Evolutionary conservation across 2,113 vertebrate genomes (phyloP).

Genomic region (Thunnus maccoyii): DNA sequence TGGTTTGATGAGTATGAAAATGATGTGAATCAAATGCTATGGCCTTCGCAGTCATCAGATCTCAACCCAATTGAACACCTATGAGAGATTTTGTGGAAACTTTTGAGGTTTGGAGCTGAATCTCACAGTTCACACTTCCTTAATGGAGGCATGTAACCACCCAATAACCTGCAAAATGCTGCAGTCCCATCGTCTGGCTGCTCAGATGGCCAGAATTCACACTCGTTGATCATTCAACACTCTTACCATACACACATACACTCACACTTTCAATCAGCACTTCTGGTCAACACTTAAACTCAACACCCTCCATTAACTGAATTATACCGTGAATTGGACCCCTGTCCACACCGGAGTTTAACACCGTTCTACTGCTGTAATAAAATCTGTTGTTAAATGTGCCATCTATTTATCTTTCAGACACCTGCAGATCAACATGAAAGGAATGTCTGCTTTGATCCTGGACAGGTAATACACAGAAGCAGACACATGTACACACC

Average conservation of each 20-base stretch:
- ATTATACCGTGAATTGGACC: not conserved
- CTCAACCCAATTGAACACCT: no score
- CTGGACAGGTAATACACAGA: slow-evolving; percentile 10
- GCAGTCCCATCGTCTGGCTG: not conserved
- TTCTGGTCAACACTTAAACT: slow-evolving; percentile 25
- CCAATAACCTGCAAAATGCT: not conserved
- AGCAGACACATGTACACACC: not conserved
- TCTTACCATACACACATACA: not conserved
- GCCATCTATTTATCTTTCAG: slow-evolving; percentile 45
- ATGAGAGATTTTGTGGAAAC: no score
- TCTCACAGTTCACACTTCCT: slow-evolving; percentile 10
- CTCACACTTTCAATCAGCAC: not conserved
- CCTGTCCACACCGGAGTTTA: not conserved
- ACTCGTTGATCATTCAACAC: slow-evolving; percentile 22
- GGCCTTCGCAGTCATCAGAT: no score
- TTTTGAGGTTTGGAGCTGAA: not conserved
- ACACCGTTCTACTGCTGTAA: not conserved
- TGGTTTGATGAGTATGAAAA: no score
- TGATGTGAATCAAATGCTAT: no score
- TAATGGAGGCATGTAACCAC: not conserved
- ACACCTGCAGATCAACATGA: slow-evolving; percentile 63
- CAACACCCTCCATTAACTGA: slow-evolving; percentile 36
- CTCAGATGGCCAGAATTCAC: slow-evolving; percentile 44
- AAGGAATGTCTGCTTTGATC: slow-evolving; percentile 65
- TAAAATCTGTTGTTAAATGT: slow-evolving; percentile 30